Percentiles rank a stretch among this genome's conserved stretches.
These are phyloP conservation scores for Paramuricea clavata DNA, from an alignment of 92 coral and sea anemone genomes.

Conservation along the genomic window DNA sequence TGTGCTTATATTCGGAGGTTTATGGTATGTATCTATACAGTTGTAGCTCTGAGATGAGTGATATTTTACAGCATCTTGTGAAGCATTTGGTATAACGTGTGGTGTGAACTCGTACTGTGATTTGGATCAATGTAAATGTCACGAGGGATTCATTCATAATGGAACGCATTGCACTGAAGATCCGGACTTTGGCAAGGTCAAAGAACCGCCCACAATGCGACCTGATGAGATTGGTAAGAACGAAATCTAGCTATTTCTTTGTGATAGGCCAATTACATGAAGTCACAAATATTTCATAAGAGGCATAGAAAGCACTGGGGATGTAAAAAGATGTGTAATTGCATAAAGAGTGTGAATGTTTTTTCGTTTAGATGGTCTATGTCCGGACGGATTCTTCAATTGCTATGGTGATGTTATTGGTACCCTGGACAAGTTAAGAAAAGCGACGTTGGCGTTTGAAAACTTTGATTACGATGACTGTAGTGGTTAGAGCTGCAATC, in stretches of 20 bases:
- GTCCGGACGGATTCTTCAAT: conserved; percentile 32
- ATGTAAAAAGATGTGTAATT: no score
- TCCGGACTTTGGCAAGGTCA: neutral
- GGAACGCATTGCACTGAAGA: conserved; percentile 32
- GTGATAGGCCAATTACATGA: no score
- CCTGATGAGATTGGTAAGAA: conserved; percentile 13
- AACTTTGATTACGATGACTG: conserved; percentile 19
- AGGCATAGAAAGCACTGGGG: no score
- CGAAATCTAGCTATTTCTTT: neutral
- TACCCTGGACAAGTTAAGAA: conserved; percentile 8
- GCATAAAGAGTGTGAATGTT: neutral
- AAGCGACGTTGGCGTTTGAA: neutral
- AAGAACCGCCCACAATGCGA: neutral
- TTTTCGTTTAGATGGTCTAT: neutral
- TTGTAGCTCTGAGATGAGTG: neutral
- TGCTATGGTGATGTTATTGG: conserved; percentile 48
- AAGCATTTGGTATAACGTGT: conserved; percentile 20
- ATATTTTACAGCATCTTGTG: conserved; percentile 22
- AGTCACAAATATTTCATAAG: no score
- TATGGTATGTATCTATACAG: neutral
- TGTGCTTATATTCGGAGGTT: no score
- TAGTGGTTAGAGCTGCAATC: neutral
- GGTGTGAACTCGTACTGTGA: conserved; percentile 35
- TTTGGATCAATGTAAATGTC: neutral
- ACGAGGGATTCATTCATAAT: conserved; percentile 7